Base-by-base conservation (phyloP, 2,797 vertebrate genomes). In the Numenius phaeopus region DNA sequence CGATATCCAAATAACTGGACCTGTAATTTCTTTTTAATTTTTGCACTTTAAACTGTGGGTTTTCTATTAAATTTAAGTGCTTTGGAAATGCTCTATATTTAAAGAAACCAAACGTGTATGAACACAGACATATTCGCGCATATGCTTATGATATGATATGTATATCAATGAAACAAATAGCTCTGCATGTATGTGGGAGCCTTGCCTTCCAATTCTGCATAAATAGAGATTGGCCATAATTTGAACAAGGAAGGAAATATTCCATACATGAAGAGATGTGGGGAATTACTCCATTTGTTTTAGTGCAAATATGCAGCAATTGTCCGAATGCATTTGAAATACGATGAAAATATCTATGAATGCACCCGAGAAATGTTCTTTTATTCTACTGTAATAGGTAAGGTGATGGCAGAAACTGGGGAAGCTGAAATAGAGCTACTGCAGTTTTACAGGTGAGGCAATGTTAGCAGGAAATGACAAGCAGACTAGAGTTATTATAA, bases 401-500 rank as follows among this genome's bases (percentile, higher is more conserved):
- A 96, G 92, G 84, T 34, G 70, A 93, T 87, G 84, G 88, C 83
- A 95, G 84, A 89, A 84, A 75, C 92, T 70, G 50, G 87, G 93
- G 96, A 96, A 96, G 93, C 78, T 82, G 81, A 95, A 93, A 97
- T 92, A 72, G 94, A 93, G 92, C 96, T 97, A 64, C 96, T 96
- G 93, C 96, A 92, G 94, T 98, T 98, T 98, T 96, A 94, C 94
- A 97, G 97, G 97, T 98, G 94, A 97, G 91, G 90, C 94, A 76
- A 80, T 85, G 94, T 91, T 97, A 95, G 97, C 42, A 21, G 87
- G 90, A 96, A 97, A 91, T 98, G 96, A 98, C 98, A 98, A 97
- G 96, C 95, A 96, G 96, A 73, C 93, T 98, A 40, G 93, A 96
- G 97, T 98, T 98, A 98, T 98, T 97, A 87, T 97, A 97, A 98